A percentile compares a stretch with the other conserved stretches of the same genome.
These are phyloP conservation scores for Rhadina sibilatrix DNA, from an alignment of 2,113 vertebrate genomes.

Conservation along the genomic window DNA sequence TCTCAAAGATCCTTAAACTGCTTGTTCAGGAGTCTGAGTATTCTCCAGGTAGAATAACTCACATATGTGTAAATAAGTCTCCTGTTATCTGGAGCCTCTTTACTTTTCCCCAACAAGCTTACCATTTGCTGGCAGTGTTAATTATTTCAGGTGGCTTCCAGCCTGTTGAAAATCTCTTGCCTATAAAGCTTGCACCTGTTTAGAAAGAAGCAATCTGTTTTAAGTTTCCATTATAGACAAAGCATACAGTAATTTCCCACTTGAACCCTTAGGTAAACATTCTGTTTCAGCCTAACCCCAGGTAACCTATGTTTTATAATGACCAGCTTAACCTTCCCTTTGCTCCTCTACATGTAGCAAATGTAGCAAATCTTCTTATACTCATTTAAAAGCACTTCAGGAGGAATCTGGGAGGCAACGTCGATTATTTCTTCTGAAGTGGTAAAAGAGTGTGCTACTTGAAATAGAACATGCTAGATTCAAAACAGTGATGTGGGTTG, in stretches of 20 bases:
- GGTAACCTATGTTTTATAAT: background rate
- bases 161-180: background rate
- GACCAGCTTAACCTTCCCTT: slow-evolving; percentile 36
- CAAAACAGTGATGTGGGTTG: background rate
- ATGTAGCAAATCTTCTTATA: background rate
- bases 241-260: slow-evolving; percentile 22
- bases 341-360: background rate
- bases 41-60: background rate
- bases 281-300: background rate
- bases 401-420: background rate
- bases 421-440: slow-evolving; percentile 16
- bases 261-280: slow-evolving; percentile 10
- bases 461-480: background rate
- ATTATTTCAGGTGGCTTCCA: slow-evolving; percentile 17
- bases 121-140: background rate
- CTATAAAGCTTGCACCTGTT: background rate
- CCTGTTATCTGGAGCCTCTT: background rate
- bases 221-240: background rate
- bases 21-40: background rate
- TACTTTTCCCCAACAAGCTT: background rate
- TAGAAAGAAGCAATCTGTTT: background rate
- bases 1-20: background rate
- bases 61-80: background rate
- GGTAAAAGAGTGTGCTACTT: background rate
- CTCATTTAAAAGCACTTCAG: background rate